Conservation (phyloP, 2,797 vertebrate species). For the Malurus leucopterus region DNA sequence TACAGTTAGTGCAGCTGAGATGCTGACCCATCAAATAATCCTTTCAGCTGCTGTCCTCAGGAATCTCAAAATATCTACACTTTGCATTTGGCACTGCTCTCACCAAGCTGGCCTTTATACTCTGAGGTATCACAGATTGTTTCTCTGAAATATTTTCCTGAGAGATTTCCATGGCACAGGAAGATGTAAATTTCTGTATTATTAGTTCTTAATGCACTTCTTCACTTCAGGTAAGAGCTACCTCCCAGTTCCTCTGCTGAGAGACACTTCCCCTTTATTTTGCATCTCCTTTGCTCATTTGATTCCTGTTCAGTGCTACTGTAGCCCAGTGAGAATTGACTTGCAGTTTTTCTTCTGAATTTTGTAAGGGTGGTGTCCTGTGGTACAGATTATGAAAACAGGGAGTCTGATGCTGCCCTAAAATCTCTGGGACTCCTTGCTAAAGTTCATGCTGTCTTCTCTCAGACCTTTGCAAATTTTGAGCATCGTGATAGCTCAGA, state of each 20-base stretch:
- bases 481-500: accelerated
- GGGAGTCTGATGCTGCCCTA: neutral
- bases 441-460: neutral
- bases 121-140: neutral
- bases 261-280: neutral
- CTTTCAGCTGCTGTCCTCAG: conserved; percentile 11
- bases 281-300: neutral
- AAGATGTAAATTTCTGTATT: neutral
- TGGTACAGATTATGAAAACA: neutral
- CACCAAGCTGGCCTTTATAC: neutral
- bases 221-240: neutral
- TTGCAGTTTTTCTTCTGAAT: neutral
- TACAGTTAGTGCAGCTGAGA: neutral
- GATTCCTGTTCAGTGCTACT: neutral
- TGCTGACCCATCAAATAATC: conserved; percentile 8
- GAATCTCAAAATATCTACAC: neutral
- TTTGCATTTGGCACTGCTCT: neutral
- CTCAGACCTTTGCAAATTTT: neutral
- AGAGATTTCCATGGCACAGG: neutral
- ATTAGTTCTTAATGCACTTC: neutral
- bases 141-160: neutral
- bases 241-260: neutral
- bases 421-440: neutral
- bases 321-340: neutral
- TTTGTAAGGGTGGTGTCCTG: neutral